A percentile compares a stretch with the other conserved stretches of the same genome.
phyloP scores from a whole-genome alignment of 2,797 vertebrate genomes.

The Sorex maritimensis region DNA sequence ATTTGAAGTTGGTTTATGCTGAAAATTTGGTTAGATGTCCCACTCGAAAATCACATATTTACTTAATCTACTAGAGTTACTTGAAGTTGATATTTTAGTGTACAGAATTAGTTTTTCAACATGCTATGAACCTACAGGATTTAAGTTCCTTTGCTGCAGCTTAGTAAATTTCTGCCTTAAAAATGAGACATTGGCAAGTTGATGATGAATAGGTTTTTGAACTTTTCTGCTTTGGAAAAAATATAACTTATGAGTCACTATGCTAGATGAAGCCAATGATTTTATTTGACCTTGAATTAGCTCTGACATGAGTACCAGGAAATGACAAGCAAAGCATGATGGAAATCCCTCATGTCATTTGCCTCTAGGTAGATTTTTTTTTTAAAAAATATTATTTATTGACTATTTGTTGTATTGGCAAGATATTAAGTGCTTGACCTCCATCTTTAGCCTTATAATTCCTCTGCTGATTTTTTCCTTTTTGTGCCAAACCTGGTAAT shows the following conservation, averaged over 20 bases:
- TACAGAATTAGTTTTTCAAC: background rate
- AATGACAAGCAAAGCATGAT: background rate
- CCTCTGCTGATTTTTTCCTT: background rate
- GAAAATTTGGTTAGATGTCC: conserved; percentile 1
- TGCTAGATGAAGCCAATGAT: background rate
- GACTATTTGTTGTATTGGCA: background rate
- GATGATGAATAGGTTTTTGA: background rate
- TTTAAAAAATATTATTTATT: background rate
- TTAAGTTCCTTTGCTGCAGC: background rate
- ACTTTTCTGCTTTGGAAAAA: background rate
- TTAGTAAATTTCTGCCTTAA: conserved; percentile 45
- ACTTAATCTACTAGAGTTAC: conserved; percentile 7
- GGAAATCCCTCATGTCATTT: background rate
- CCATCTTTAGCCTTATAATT: background rate
- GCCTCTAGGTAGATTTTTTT: background rate
- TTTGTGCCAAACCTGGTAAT: no score
- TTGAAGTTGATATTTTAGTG: conserved; percentile 53
- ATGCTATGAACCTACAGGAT: background rate
- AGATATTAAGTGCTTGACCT: background rate
- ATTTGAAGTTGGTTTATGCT: conserved; percentile 12
- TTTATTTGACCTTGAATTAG: conserved; percentile 11
- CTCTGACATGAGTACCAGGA: background rate
- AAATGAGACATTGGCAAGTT: background rate
- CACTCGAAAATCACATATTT: conserved; percentile 26
- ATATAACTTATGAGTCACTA: background rate